phyloP scores from a whole-genome alignment of 2,113 vertebrate species.

The Halcyon senegalensis region DNA sequence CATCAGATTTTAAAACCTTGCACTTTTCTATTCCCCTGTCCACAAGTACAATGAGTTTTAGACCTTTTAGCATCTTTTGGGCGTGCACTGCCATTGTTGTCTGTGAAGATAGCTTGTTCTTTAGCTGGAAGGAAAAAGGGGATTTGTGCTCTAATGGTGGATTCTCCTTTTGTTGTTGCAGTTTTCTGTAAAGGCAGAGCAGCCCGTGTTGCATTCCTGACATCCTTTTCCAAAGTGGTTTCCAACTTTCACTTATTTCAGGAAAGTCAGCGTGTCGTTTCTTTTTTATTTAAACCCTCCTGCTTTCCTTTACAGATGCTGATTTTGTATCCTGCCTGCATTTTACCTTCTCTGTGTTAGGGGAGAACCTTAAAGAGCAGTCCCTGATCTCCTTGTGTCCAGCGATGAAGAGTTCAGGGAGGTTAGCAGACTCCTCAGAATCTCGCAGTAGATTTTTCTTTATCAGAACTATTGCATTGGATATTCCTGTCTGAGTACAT shows the following conservation, averaged over 20 bases:
- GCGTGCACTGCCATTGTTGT: not conserved
- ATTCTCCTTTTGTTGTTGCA: not conserved
- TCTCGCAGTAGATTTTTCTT: not conserved
- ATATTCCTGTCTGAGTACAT: not conserved
- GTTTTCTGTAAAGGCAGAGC: not conserved
- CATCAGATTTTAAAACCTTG: not conserved
- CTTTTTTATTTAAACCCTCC: not conserved
- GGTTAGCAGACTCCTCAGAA: not conserved
- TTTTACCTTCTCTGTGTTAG: not conserved
- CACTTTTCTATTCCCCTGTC: not conserved
- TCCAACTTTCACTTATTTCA: not conserved
- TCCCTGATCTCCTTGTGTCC: not conserved
- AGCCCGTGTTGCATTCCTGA: not conserved
- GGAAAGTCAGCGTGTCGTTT: not conserved
- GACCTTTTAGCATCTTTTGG: not conserved
- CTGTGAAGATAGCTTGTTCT: not conserved
- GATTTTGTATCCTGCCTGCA: not conserved
- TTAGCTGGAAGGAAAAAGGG: not conserved
- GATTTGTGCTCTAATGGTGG: not conserved
- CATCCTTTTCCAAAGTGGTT: not conserved
- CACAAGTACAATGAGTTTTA: not conserved
- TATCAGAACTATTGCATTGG: not conserved
- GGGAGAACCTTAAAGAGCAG: not conserved
- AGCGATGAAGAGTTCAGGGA: not conserved
- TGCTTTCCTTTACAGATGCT: not conserved